Percentiles rank a stretch among this genome's conserved stretches.
Evolutionary conservation across 2,113 vertebrate genomes (phyloP).

Genomic region (Donacobius atricapilla): DNA sequence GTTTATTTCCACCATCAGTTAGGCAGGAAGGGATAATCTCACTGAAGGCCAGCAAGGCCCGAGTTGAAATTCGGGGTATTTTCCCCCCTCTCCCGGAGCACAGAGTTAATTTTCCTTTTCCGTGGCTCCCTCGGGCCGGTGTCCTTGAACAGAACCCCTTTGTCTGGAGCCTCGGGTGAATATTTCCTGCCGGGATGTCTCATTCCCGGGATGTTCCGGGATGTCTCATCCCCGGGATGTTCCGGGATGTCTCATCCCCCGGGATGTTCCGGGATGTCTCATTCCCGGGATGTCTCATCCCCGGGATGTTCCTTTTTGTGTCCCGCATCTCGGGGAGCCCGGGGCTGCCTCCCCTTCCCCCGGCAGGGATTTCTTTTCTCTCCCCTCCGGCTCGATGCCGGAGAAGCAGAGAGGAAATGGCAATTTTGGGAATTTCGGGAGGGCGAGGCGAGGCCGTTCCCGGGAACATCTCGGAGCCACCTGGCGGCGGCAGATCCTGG

Average conservation of each 20-base stretch:
- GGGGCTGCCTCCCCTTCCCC: neutral
- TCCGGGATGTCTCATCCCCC: too few relatives aligned
- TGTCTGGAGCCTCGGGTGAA: neutral
- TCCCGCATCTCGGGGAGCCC: neutral
- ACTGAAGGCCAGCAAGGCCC: neutral
- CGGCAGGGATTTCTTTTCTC: neutral
- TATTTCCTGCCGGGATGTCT: neutral
- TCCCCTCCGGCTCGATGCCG: neutral
- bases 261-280: too few relatives aligned
- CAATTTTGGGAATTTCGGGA: neutral
- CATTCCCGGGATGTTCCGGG: neutral
- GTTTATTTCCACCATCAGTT: neutral
- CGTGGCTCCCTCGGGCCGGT: neutral
- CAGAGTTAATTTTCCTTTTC: conserved; percentile 33
- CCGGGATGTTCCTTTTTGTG: neutral
- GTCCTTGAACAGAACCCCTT: conserved; percentile 29
- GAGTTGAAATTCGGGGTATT: neutral
- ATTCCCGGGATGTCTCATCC: too few relatives aligned
- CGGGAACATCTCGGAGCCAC: conserved; percentile 51
- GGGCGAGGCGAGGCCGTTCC: neutral
- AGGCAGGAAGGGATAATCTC: neutral
- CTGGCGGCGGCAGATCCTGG: conserved; percentile 53
- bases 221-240: too few relatives aligned
- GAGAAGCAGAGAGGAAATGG: neutral
- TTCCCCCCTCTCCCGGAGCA: neutral